Evolutionary conservation across 1,140 invertebrate genomes (phyloP), one percentile per base, ranked within the genome.

Genomic region (Caenorhabditis latens): DNA sequence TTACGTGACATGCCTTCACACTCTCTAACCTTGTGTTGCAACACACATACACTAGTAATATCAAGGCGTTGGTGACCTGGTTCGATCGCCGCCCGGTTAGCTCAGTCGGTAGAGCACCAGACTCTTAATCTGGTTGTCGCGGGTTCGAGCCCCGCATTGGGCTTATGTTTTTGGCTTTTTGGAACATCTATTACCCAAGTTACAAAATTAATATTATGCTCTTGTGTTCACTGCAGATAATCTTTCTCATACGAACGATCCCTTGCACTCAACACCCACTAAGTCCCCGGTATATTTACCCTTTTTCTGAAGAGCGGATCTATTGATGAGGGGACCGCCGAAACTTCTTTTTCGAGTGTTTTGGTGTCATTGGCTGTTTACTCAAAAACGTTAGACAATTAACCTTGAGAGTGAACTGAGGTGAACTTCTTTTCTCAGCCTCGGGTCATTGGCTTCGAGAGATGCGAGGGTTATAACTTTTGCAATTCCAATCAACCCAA

Each of bases 121-220:
- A 91, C 90, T 91, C 90, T 91, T 92, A 91, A 91, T 91, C 90
- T 90, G 90, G 90, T 89, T 92, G 90, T 90, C 90, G 91, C 90
- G 90, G 90, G 90, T 91, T 90, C 90, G 90, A 90, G 91, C 90
- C 91, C 90, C 90, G 90, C 91, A 92, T 92, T 90, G 90, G 91
- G 91, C 90, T 91, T 8, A 65, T 82, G 21, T 82, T 50, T 50
- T 55, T 82, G 79, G 79, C 42, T 43, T 48, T 50, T 43, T 43
- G 32, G 32, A 32, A 32, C 32, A 32, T 32, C 32, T 32, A 32
- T 32, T 32, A 32, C 32, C 32, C 32, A 32, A 32, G 32, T 32
- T 32, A 32, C 32, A 32, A 32, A 32, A 32, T 1, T 32, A 32
- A 32, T 32, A 32, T 32, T 32, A 1, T 32, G 6, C 11, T 19